Evolutionary conservation across 2,113 vertebrate species (phyloP).

Genomic region (Eulacestoma nigropectus): DNA sequence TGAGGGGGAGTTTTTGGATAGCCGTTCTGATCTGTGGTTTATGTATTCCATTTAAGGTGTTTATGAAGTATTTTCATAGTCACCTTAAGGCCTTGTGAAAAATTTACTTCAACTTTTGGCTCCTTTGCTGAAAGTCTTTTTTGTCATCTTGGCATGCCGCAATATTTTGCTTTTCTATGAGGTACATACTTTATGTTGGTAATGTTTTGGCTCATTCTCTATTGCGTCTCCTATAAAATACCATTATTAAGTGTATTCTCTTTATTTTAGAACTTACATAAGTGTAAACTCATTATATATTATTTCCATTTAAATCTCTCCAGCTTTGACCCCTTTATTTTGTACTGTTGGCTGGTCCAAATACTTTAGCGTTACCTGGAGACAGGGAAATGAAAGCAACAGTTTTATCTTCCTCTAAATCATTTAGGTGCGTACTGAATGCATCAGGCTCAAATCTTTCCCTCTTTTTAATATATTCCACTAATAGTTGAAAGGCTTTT

Average conservation of each 20-base stretch:
- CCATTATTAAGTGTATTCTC: background rate
- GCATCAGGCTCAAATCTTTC: background rate
- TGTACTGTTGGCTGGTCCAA: background rate
- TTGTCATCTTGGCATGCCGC: background rate
- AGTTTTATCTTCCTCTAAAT: background rate
- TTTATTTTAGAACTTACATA: background rate
- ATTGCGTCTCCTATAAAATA: background rate
- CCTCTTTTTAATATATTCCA: background rate
- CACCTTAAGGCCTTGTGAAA: background rate
- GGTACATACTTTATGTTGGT: background rate
- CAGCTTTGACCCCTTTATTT: background rate
- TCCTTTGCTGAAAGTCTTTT: background rate
- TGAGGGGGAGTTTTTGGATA: background rate
- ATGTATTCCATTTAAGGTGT: background rate
- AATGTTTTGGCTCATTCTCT: background rate
- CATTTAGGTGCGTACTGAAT: background rate
- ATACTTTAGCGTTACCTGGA: background rate
- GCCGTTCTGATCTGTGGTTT: background rate
- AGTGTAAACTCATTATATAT: background rate
- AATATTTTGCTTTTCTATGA: background rate
- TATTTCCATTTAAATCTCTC: background rate
- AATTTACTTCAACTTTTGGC: background rate
- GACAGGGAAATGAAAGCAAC: background rate
- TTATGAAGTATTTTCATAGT: conserved; percentile 3
- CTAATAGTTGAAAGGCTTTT: background rate